Conservation (phyloP, 2,113 vertebrate genomes). For the Tauraco erythrolophus region DNA sequence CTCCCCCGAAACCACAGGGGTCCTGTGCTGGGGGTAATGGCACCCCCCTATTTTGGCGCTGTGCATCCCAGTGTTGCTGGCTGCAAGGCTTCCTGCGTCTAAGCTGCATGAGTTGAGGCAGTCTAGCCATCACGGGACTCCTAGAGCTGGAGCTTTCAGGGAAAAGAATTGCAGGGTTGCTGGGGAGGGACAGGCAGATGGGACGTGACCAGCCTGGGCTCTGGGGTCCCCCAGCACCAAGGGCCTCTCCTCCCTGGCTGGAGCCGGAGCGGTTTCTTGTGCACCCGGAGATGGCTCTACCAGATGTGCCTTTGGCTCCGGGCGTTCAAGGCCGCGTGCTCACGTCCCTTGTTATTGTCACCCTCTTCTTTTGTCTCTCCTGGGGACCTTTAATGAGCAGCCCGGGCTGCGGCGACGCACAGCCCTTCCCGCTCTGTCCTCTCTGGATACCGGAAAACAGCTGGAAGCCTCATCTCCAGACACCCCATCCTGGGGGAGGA, state of each 20-base stretch:
- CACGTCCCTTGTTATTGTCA: constrained; percentile 13
- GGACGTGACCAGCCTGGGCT: not conserved
- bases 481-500: not conserved
- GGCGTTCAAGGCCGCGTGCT: not conserved
- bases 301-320: constrained; percentile 43
- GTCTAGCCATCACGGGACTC: not conserved
- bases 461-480: not conserved
- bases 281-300: not conserved
- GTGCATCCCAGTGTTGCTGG: not conserved
- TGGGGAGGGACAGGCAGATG: not conserved
- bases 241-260: not conserved
- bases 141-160: not conserved
- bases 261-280: not conserved
- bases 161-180: not conserved
- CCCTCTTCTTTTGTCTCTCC: not conserved
- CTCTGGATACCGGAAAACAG: not conserved
- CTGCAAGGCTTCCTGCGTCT: not conserved
- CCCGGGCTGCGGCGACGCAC: fast-evolving
- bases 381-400: not conserved
- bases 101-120: not conserved
- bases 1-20: not conserved
- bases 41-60: fast-evolving
- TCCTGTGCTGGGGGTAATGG: not conserved
- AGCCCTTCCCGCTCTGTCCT: not conserved
- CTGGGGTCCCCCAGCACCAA: not conserved